Conservation (phyloP, 2,113 vertebrate genomes). For the Uria lomvia region DNA sequence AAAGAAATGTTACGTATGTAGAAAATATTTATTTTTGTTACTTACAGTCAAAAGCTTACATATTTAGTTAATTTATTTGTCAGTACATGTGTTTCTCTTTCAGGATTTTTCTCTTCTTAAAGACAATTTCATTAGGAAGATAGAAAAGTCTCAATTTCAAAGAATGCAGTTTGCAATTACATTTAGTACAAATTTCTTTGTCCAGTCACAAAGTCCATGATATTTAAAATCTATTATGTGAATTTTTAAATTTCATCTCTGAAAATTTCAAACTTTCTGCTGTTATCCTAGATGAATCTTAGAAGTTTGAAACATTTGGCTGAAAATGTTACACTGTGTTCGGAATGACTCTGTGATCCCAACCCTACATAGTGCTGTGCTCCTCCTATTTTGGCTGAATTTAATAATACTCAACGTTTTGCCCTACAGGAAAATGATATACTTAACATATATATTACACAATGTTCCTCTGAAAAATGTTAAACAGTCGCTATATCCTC, state of each 20-base stretch:
- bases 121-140: background rate
- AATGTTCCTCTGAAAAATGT: background rate
- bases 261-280: background rate
- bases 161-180: background rate
- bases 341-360: background rate
- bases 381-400: background rate
- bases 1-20: background rate
- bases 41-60: background rate
- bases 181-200: background rate
- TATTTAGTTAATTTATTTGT: background rate
- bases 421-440: background rate
- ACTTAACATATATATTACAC: background rate
- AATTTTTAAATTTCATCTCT: background rate
- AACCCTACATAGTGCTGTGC: background rate
- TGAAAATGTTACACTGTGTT: background rate
- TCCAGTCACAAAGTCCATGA: background rate
- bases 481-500: background rate
- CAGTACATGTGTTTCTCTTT: background rate
- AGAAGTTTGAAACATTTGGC: background rate
- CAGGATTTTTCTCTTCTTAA: background rate
- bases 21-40: background rate
- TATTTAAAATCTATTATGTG: background rate
- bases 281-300: background rate
- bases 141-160: background rate
- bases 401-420: background rate